phyloP scores from a whole-genome alignment of 2,797 vertebrate species.

The Myotis findleyi region DNA sequence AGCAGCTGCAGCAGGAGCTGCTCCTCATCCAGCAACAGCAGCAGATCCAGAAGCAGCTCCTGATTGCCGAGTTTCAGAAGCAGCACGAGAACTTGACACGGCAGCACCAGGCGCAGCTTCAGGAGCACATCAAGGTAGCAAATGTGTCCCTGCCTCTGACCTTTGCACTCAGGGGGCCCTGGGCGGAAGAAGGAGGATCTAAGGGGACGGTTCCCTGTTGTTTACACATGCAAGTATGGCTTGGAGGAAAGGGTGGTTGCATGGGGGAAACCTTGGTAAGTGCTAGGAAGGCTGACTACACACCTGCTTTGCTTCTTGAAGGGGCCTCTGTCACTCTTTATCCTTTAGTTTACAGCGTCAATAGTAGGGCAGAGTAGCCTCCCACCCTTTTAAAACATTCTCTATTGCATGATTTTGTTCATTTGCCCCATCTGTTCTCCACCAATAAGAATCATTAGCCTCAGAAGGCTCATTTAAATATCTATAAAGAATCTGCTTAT shows the following conservation, averaged over 20 bases:
- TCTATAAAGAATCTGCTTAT: background rate
- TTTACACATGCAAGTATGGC: background rate
- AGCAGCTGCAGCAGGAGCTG: conserved; percentile 97
- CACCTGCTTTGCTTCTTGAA: background rate
- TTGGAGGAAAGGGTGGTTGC: conserved; percentile 61
- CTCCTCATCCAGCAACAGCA: conserved; percentile 99
- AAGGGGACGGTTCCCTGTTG: background rate
- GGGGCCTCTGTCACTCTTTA: background rate
- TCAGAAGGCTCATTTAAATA: background rate
- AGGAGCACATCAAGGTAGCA: conserved; percentile 99
- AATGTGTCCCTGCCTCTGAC: conserved; percentile 75
- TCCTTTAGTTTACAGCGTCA: background rate
- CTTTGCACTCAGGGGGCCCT: background rate
- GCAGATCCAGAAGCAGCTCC: conserved; percentile 98
- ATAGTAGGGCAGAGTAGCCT: background rate
- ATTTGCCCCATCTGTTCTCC: background rate
- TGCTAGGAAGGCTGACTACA: background rate
- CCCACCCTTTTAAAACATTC: background rate
- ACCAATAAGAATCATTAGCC: background rate
- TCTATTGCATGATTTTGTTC: background rate
- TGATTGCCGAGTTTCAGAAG: conserved; percentile 99
- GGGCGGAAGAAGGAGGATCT: background rate
- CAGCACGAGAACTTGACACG: conserved; percentile 98
- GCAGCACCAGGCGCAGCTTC: conserved; percentile 98
- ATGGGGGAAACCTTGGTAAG: background rate